A percentile compares a stretch with the other conserved stretches of the same genome.
Evolutionary conservation across 2,888 invertebrate genomes (phyloP).

Genomic region (Flexamia atlantica): DNA sequence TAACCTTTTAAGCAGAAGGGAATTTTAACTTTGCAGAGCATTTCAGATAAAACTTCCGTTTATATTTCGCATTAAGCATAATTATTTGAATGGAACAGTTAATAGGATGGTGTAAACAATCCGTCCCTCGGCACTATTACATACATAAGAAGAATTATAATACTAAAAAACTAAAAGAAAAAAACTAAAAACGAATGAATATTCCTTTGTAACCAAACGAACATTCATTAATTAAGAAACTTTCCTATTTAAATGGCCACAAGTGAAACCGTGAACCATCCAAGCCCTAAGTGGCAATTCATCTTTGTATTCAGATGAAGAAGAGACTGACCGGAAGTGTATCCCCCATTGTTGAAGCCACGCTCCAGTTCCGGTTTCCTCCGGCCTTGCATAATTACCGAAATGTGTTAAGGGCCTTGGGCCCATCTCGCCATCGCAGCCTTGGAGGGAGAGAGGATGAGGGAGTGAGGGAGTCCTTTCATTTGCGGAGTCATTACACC

Average conservation of each 20-base stretch:
- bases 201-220: too few species aligned
- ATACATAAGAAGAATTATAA: too few species aligned
- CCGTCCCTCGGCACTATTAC: too few species aligned
- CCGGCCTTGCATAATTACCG: conserved; percentile 55
- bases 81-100: too few species aligned
- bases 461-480: conserved; percentile 13
- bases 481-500: background rate
- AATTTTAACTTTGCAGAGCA: too few species aligned
- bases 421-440: conserved; percentile 16
- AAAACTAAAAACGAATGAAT: too few species aligned
- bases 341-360: conserved; percentile 53
- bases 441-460: conserved; percentile 40
- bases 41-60: too few species aligned
- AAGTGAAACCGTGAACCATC: conserved; percentile 14
- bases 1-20: too few species aligned
- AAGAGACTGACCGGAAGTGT: conserved; percentile 13
- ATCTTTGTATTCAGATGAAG: conserved; percentile 53
- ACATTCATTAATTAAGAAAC: too few species aligned
- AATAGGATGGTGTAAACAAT: too few species aligned
- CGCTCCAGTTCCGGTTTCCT: conserved; percentile 62
- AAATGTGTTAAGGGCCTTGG: conserved; percentile 57
- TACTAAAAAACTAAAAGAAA: too few species aligned
- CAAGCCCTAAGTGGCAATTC: conserved; percentile 27
- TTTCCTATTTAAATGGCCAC: background rate
- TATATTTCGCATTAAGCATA: too few species aligned